Base-by-base conservation (phyloP, 2,113 vertebrate species). In the Ciconia boyciana region DNA sequence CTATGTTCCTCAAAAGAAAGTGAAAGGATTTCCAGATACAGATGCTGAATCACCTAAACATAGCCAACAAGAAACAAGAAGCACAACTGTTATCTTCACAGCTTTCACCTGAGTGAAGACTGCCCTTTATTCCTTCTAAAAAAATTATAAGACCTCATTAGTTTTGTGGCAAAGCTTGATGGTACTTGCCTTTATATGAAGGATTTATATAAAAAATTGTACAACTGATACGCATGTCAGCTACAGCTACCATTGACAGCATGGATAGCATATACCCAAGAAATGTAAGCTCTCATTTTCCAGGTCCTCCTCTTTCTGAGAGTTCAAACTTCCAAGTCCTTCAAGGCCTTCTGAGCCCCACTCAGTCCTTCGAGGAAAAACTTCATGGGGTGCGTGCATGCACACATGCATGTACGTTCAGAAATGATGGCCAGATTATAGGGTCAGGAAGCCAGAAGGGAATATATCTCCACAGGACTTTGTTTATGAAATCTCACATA, bases 351-450 rank as follows among this genome's bases (percentile, higher is more conserved):
- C 64, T 57, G 18, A 52, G 16, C 7, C 15, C 3, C 22, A 51
- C 29, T 29, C 24, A 29, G 2, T 17, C 5, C 20, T 58, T 31
- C 5, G 3, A 49, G 6, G 43, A 39, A 52, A 93, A 92, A 4
- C 4, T 34, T 75, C 4, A 20, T 1, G 13, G 8, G 4, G 5
- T 11, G 1, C 9, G 24, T 44, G 3, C 0, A 1, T 26, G 8
- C 20, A 4, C 24, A 7, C 49, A 11, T 4, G 1, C 13, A 48
- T n/a, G 9, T 17, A 31, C 25, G 32, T 26, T 88, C n/a, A 83
- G 55, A 76, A 96, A 66, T 26, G 14, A 71, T 51, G 48, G 7
- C 3, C 13, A 41, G 10, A 69, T 29, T 25, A 52, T 5, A 17
- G 18, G 8, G 20, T 39, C 54, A 60, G 57, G 44, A 80, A 83